These are phyloP conservation scores for Scomberomorus guttatus DNA, from an alignment of 2,797 vertebrate genomes.

Conservation along the genomic window DNA sequence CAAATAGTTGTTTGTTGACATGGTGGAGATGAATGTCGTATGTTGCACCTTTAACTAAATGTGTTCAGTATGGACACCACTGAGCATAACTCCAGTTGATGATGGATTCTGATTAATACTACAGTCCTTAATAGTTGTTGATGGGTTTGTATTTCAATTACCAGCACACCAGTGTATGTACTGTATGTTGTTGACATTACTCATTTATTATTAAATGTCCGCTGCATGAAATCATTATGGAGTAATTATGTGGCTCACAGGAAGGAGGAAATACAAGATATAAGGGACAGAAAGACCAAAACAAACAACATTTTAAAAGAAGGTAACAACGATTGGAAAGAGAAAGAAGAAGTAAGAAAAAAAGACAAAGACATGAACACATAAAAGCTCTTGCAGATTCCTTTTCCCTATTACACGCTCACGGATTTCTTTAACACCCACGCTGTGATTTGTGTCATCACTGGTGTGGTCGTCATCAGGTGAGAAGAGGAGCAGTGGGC, in stretches of 20 bases:
- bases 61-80: not conserved
- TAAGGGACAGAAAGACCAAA: not conserved
- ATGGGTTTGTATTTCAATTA: conserved; percentile 12
- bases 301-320: not conserved
- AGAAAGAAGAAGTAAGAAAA: not conserved
- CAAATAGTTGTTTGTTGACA: too few species aligned
- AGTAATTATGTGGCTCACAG: conserved; percentile 22
- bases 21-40: too few species aligned
- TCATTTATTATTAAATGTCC: conserved; percentile 15
- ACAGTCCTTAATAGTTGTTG: not conserved
- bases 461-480: conserved; percentile 71
- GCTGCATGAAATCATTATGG: conserved; percentile 10
- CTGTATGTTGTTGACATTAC: conserved; percentile 12
- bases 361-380: not conserved
- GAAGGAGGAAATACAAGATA: not conserved
- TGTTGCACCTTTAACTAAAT: too few species aligned
- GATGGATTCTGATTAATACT: not conserved
- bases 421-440: conserved; percentile 57
- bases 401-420: conserved; percentile 23
- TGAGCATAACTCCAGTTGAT: not conserved
- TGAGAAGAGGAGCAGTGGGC: conserved; percentile 70
- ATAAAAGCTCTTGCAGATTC: conserved; percentile 5
- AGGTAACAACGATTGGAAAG: not conserved
- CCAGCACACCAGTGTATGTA: not conserved
- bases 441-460: conserved; percentile 59